phyloP scores from a whole-genome alignment of 1,140 invertebrate species.

The Eciton burchellii region DNA sequence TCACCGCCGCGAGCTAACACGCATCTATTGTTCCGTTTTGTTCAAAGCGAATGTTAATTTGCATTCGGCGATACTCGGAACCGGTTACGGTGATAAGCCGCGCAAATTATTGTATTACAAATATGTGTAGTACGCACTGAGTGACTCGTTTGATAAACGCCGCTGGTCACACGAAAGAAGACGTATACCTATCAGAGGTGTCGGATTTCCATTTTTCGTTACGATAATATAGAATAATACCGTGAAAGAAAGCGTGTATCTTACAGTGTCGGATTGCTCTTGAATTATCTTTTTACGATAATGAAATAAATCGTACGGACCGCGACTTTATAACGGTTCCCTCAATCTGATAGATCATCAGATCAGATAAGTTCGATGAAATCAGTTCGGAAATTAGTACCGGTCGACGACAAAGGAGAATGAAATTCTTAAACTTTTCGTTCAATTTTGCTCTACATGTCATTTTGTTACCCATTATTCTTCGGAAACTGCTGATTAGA shows the following conservation, averaged over 20 bases:
- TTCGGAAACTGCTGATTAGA: too few species aligned
- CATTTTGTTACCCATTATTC: too few species aligned
- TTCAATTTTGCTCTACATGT: too few species aligned
- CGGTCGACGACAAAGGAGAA: too few species aligned
- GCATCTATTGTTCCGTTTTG: not conserved
- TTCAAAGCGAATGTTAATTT: not conserved
- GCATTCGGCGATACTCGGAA: not conserved
- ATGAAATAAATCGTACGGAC: too few species aligned
- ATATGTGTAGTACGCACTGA: not conserved
- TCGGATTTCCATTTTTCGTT: constrained; percentile 17
- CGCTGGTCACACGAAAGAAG: too few species aligned
- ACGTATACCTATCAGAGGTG: too few species aligned
- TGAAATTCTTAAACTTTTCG: too few species aligned
- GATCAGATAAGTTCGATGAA: too few species aligned
- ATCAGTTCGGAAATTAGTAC: too few species aligned
- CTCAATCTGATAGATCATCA: too few species aligned
- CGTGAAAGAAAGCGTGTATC: not conserved
- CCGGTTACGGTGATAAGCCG: constrained; percentile 7
- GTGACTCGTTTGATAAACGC: not conserved
- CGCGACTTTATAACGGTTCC: too few species aligned
- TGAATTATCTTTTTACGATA: not conserved
- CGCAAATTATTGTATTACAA: constrained; percentile 18
- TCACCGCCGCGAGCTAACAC: not conserved
- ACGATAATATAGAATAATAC: not conserved
- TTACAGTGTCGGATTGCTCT: not conserved